These are phyloP conservation scores for Synaphobranchus kaupii DNA, from an alignment of 2,797 vertebrate genomes.

Conservation along the genomic window DNA sequence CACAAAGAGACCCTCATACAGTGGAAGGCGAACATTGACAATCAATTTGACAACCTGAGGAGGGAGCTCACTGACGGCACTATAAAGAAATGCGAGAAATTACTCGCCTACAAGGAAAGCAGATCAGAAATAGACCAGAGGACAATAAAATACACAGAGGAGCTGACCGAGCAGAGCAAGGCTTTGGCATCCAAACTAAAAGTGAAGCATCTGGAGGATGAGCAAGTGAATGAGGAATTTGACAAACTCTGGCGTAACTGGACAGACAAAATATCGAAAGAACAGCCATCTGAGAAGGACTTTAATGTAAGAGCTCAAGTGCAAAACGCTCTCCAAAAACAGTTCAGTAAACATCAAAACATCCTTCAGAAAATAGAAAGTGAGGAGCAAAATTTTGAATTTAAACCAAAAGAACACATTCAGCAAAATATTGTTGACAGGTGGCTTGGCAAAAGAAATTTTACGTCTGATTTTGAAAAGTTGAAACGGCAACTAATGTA, in stretches of 20 bases:
- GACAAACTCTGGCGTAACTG: constrained; percentile 8
- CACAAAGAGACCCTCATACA: constrained; percentile 38
- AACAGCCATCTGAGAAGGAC: not conserved
- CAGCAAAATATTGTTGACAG: no score
- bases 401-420: no score
- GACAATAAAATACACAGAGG: constrained; percentile 33
- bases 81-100: constrained; percentile 26
- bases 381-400: no score
- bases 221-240: no score
- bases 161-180: constrained; percentile 43
- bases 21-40: constrained; percentile 53
- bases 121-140: constrained; percentile 40
- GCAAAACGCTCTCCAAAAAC: not conserved
- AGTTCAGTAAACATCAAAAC: no score
- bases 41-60: constrained; percentile 44
- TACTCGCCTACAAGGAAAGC: constrained; percentile 37
- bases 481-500: no score
- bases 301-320: not conserved
- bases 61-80: constrained; percentile 48
- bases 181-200: constrained; percentile 32
- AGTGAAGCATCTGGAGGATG: no score
- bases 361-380: no score
- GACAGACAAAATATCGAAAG: not conserved
- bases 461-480: no score
- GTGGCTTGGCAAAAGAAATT: no score